phyloP scores from a whole-genome alignment of 2,888 invertebrate genomes.

The Notodonta ziczac region DNA sequence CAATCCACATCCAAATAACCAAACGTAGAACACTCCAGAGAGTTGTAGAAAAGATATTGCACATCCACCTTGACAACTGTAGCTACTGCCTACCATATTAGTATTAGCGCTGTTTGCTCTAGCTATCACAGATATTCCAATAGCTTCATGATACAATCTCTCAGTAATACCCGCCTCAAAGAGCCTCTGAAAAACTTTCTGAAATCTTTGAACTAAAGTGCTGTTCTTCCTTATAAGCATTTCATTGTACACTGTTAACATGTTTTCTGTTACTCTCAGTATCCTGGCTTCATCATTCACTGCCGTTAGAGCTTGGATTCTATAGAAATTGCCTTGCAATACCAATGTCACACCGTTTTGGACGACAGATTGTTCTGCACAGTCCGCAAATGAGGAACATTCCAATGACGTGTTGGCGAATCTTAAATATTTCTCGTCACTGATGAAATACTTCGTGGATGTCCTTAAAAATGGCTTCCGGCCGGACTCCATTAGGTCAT shows the following conservation, averaged over 20 bases:
- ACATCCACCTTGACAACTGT: slow-evolving; percentile 66
- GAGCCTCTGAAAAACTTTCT: slow-evolving; percentile 46
- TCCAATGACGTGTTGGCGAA: slow-evolving; percentile 53
- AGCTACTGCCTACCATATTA: slow-evolving; percentile 59
- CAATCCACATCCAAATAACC: slow-evolving; percentile 57
- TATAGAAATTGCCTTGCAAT: slow-evolving; percentile 51
- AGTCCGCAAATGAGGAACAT: slow-evolving; percentile 54
- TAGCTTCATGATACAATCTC: slow-evolving; percentile 55
- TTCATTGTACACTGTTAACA: slow-evolving; percentile 64
- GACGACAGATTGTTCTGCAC: slow-evolving; percentile 41
- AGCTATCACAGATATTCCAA: slow-evolving; percentile 56
- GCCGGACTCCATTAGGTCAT: slow-evolving; percentile 58
- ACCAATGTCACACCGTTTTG: slow-evolving; percentile 59
- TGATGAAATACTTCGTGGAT: slow-evolving; percentile 52
- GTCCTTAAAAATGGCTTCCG: slow-evolving; percentile 47
- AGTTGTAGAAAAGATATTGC: slow-evolving; percentile 56
- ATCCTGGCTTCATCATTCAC: slow-evolving; percentile 63
- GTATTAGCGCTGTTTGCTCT: slow-evolving; percentile 51
- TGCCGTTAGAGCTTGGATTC: slow-evolving; percentile 56
- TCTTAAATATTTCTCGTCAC: slow-evolving; percentile 50
- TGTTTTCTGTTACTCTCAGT: slow-evolving; percentile 50
- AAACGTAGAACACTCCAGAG: slow-evolving; percentile 60
- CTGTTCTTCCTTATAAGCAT: slow-evolving; percentile 61
- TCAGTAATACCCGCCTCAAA: slow-evolving; percentile 68
- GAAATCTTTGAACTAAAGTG: slow-evolving; percentile 44